Percentiles rank a stretch among this genome's conserved stretches.
These are phyloP conservation scores for Lithobius niger DNA, from an alignment of 1,140 invertebrate species.

Conservation along the genomic window DNA sequence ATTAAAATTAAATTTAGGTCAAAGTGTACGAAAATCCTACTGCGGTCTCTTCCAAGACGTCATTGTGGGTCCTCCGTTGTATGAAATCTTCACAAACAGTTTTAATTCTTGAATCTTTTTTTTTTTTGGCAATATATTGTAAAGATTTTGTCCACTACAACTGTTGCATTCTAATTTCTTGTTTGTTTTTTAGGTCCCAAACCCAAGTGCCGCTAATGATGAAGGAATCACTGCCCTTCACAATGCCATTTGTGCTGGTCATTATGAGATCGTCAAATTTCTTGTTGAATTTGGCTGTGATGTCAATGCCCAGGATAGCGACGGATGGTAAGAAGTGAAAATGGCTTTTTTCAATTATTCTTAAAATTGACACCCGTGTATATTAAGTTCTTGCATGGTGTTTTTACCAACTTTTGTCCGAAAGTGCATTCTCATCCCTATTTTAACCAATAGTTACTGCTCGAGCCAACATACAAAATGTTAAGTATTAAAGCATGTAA, in stretches of 20 bases:
- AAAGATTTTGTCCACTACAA: no score
- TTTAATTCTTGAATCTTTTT: no score
- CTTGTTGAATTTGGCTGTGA: constrained; percentile 96
- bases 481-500: no score
- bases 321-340: constrained; percentile 62
- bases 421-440: background rate
- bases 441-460: background rate
- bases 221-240: constrained; percentile 96
- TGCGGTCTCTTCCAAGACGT: no score
- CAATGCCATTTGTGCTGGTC: constrained; percentile 98
- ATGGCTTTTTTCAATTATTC: constrained; percentile 4
- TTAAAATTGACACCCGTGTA: background rate
- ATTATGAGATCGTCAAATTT: constrained; percentile 95
- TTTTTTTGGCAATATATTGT: no score
- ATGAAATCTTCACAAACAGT: no score
- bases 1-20: no score
- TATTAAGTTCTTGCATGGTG: background rate
- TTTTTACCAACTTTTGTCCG: background rate
- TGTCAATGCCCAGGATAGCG: constrained; percentile 95
- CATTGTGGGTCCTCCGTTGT: no score
- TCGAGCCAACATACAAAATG: no score
- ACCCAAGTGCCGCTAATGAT: constrained; percentile 92
- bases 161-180: no score
- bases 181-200: constrained; percentile 42
- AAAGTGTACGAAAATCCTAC: no score